Evolutionary conservation across 2,888 invertebrate species (phyloP).

Genomic region (Leucoma salicis): DNA sequence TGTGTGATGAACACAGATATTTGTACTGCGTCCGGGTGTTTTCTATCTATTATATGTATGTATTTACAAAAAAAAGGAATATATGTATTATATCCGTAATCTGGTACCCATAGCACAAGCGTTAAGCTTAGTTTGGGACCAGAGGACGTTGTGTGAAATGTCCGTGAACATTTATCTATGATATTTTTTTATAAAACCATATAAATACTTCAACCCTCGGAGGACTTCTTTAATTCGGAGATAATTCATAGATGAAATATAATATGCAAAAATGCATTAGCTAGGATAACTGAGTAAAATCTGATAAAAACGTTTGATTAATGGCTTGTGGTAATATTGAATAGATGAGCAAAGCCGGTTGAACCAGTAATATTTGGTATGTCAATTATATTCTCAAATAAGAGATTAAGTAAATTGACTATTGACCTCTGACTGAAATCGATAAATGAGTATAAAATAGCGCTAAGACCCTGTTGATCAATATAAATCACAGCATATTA

Average conservation of each 20-base stretch:
- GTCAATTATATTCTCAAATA: conserved; percentile 35
- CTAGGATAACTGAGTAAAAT: conserved; percentile 19
- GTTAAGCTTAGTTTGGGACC: too few species aligned
- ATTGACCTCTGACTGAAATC: conserved; percentile 43
- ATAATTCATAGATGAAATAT: neutral
- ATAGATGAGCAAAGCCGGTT: conserved; percentile 39
- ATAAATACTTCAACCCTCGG: too few species aligned
- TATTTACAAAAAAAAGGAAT: too few species aligned
- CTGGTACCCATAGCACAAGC: too few species aligned
- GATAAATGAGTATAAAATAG: conserved; percentile 28
- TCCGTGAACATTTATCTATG: too few species aligned
- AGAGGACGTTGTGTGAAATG: too few species aligned
- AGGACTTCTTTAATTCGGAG: too few species aligned
- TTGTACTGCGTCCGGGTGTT: too few species aligned
- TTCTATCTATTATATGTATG: too few species aligned
- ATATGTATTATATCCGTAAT: too few species aligned
- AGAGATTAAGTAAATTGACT: conserved; percentile 42
- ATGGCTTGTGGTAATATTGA: conserved; percentile 24
- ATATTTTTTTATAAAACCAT: too few species aligned
- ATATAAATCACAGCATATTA: conserved; percentile 22
- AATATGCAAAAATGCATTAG: neutral
- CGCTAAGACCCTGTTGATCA: conserved; percentile 18
- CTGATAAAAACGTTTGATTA: conserved; percentile 29
- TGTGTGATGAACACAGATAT: too few species aligned
- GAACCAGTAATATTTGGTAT: conserved; percentile 37